phyloP scores from a whole-genome alignment of 2,888 invertebrate genomes.

The Eupithecia pulchellata region DNA sequence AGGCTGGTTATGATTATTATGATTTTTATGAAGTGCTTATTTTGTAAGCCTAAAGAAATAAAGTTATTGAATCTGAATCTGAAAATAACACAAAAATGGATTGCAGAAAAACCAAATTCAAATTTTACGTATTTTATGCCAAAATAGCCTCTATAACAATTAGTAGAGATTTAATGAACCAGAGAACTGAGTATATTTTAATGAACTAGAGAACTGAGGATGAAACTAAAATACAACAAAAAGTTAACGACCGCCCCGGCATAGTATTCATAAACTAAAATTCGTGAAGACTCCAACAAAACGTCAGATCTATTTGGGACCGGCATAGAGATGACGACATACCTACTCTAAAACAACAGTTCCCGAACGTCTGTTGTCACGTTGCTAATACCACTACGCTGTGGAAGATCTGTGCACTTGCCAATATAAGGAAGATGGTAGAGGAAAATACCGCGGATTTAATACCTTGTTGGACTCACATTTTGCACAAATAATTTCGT shows the following conservation, averaged over 20 bases:
- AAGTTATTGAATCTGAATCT: no score
- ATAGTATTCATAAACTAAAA: background rate
- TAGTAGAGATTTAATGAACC: no score
- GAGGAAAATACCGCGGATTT: background rate
- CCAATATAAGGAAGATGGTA: conserved; percentile 11
- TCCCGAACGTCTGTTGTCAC: conserved; percentile 34
- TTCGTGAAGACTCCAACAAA: conserved; percentile 24
- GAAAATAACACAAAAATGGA: background rate
- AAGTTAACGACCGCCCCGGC: conserved; percentile 9
- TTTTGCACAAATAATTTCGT: background rate
- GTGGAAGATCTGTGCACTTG: background rate
- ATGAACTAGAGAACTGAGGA: background rate
- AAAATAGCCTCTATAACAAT: background rate
- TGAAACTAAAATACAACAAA: conserved; percentile 4
- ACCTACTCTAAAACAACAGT: conserved; percentile 14
- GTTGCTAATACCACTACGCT: conserved; percentile 14
- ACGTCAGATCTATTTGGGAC: conserved; percentile 34
- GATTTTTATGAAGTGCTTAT: no score
- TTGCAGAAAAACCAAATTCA: background rate
- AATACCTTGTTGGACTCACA: background rate
- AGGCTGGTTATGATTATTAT: no score
- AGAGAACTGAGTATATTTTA: background rate
- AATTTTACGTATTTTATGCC: background rate
- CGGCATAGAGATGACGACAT: conserved; percentile 31
- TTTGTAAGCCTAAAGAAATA: no score